These are phyloP conservation scores for Chrysocyon brachyurus DNA, from an alignment of 2,797 vertebrate genomes.

Conservation along the genomic window DNA sequence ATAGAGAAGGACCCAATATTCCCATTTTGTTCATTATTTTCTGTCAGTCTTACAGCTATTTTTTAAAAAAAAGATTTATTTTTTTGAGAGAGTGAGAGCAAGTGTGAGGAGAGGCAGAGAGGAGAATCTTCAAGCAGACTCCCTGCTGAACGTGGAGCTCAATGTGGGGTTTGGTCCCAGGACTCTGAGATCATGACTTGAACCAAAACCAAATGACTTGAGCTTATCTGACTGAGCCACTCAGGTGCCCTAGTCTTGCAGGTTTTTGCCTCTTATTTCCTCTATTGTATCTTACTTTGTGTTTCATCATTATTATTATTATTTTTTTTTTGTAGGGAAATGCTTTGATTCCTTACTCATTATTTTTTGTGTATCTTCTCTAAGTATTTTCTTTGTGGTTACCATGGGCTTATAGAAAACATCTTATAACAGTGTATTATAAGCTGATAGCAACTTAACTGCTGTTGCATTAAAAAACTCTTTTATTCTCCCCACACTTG, in stretches of 20 bases:
- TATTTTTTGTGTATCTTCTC: background rate
- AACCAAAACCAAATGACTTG: background rate
- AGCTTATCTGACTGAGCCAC: background rate
- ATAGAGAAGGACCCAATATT: background rate
- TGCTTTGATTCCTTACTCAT: background rate
- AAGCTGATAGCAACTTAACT: background rate
- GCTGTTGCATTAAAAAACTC: background rate
- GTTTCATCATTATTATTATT: background rate
- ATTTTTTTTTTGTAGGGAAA: background rate
- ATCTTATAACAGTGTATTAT: background rate
- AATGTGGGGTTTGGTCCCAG: background rate
- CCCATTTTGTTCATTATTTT: background rate
- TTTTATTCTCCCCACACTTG: background rate
- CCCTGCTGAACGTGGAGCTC: background rate
- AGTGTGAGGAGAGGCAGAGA: background rate
- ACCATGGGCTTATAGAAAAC: background rate
- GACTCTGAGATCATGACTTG: background rate
- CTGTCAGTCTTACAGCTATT: background rate
- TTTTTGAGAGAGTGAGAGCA: background rate
- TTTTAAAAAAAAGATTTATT: background rate
- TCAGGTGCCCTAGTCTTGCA: background rate
- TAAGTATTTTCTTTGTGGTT: background rate
- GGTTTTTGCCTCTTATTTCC: background rate
- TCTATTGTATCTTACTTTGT: background rate
- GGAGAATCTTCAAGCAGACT: background rate